phyloP scores from a whole-genome alignment of 2,888 invertebrate genomes.

The Drosophila algonquin region DNA sequence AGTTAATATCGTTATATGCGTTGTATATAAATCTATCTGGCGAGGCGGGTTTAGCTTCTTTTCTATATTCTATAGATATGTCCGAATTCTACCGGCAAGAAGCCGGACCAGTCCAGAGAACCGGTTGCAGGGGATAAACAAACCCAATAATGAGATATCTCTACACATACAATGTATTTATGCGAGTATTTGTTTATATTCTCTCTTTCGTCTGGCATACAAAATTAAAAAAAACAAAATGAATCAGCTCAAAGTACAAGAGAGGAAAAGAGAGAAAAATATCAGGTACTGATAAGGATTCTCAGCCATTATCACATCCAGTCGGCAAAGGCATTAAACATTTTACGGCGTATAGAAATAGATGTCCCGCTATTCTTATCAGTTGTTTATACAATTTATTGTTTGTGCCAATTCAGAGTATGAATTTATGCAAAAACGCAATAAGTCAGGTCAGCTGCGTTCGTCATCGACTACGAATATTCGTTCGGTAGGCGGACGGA shows the following conservation, averaged over 20 bases:
- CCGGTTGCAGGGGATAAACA: conserved; percentile 52
- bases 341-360: conserved; percentile 27
- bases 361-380: conserved; percentile 28
- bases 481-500: conserved; percentile 2
- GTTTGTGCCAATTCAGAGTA: conserved; percentile 10
- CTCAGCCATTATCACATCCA: conserved; percentile 23
- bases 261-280: conserved; percentile 44
- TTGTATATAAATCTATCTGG: background rate
- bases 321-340: conserved; percentile 22
- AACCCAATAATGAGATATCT: conserved; percentile 19
- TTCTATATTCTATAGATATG: conserved; percentile 12
- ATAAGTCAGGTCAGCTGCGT: conserved; percentile 28
- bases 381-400: background rate
- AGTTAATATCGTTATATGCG: background rate
- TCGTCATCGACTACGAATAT: conserved; percentile 22
- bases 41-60: background rate
- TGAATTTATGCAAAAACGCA: conserved; percentile 47
- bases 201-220: conserved; percentile 54
- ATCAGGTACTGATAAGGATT: conserved; percentile 27
- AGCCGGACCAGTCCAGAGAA: conserved; percentile 50
- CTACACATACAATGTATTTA: conserved; percentile 5
- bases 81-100: conserved; percentile 46
- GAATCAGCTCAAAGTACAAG: conserved; percentile 66
- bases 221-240: conserved; percentile 58
- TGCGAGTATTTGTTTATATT: conserved; percentile 44